Evolutionary conservation across 2,113 vertebrate genomes (phyloP).

Genomic region (Psettodes erumei): DNA sequence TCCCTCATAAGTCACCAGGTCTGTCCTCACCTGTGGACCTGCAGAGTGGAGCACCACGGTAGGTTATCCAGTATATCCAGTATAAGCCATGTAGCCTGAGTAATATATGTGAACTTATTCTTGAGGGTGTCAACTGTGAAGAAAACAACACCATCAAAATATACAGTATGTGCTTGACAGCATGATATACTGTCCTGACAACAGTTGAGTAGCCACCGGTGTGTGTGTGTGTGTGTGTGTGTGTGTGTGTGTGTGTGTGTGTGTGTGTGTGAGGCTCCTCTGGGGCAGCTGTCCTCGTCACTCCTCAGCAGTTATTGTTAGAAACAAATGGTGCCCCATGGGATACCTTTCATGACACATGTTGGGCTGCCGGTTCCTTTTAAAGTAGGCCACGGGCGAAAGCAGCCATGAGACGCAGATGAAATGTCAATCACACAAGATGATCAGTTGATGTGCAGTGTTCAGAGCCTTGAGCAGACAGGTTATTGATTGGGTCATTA

Average conservation of each 20-base stretch:
- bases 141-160: neutral
- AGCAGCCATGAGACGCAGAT: neutral
- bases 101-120: neutral
- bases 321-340: slow-evolving; percentile 67
- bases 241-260: too few species aligned
- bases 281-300: slow-evolving; percentile 66
- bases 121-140: neutral
- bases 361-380: slow-evolving; percentile 37
- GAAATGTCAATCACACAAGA: slow-evolving; percentile 13
- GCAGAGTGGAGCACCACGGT: slow-evolving; percentile 13
- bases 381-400: slow-evolving; percentile 16
- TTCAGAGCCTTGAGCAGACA: neutral
- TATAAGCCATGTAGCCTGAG: too few species aligned
- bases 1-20: too few species aligned
- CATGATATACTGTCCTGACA: neutral
- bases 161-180: too few species aligned
- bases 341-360: slow-evolving; percentile 59
- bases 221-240: slow-evolving; percentile 19
- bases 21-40: neutral
- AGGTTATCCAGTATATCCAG: slow-evolving; percentile 2
- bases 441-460: neutral
- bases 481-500: neutral
- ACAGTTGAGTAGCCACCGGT: neutral
- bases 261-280: slow-evolving; percentile 2
- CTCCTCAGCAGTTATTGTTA: slow-evolving; percentile 75